Evolutionary conservation across 2,888 invertebrate species (phyloP), one percentile per base, ranked within the genome.

Genomic region (Drosophila paranaensis): DNA sequence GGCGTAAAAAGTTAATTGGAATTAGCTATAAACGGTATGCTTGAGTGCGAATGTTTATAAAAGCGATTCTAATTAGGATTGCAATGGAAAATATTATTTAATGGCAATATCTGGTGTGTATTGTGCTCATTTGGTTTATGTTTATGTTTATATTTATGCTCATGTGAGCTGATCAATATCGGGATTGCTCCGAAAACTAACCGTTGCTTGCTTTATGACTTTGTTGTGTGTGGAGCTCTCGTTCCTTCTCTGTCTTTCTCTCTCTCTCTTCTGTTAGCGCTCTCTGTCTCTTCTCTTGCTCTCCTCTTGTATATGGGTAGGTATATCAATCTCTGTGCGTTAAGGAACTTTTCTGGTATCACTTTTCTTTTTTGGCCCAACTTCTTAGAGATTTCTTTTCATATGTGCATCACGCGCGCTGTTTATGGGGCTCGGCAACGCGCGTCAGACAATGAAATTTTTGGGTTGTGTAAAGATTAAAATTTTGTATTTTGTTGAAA

Each of bases 361-460:
- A 77, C 77, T 79, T 66, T 77, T 53, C 65, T 71, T 63, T 56
- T 53, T 60, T 55, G 50, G 56, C 51, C 72, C 55, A 79, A 68
- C 51, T 79, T 50, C 66, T 72, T 71, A 48, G 66, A 56, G 66
- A 78, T 61, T 55, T 69, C 64, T 56, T 84, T 86, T 85, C 81
- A 83, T 75, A 53, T 85, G 87, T 83, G 51, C 80, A 86, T 88
- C 85, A 85, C 85, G 86, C 88, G 70, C 63, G 80, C 48, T 67
- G 55, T 71, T 74, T 56, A 54, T 71, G 46, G 46, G 79, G 20
- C 46, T 65, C 48, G 46, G 40, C 43, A 64, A 75, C 72, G 62
- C 76, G 80, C 88, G 82, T 83, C 80, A 86, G 85, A 86, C 88
- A 83, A 83, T 87, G 83, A 83, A 82, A 60, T 33, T 67, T 66